Conservation (phyloP, 2,888 invertebrate species). For the Pasiphila rectangulata region DNA sequence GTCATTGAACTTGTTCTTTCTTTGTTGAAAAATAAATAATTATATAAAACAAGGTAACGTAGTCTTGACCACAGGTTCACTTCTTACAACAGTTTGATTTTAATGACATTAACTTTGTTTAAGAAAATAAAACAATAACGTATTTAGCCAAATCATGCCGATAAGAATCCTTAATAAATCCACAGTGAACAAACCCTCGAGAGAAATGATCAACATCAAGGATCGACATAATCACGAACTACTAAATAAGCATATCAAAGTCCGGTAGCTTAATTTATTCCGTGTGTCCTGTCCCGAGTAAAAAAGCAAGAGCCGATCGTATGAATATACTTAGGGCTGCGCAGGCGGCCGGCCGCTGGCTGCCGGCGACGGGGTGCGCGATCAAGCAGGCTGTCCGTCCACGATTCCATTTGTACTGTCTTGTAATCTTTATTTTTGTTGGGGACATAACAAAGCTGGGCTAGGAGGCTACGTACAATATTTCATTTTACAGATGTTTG, state of each 20-base stretch:
- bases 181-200: not conserved
- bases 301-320: conserved; percentile 40
- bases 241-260: conserved; percentile 56
- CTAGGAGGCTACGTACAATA: too few relatives aligned
- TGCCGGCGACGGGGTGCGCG: conserved; percentile 1
- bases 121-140: not conserved
- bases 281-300: conserved; percentile 59
- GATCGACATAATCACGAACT: conserved; percentile 39
- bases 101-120: too few relatives aligned
- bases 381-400: not conserved
- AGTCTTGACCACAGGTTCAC: too few relatives aligned
- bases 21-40: too few relatives aligned
- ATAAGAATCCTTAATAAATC: not conserved
- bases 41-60: too few relatives aligned
- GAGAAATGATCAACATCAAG: conserved; percentile 8
- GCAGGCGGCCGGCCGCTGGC: conserved; percentile 7
- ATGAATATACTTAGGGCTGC: conserved; percentile 27
- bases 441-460: too few relatives aligned
- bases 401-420: not conserved
- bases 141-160: not conserved
- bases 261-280: conserved; percentile 78
- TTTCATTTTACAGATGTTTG: too few relatives aligned
- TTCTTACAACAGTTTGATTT: too few relatives aligned
- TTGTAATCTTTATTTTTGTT: too few relatives aligned
- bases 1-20: too few relatives aligned